Percentiles rank a stretch among this genome's conserved stretches.
Evolutionary conservation across 1,140 invertebrate genomes (phyloP).

Genomic region (Scaptodrosophila lebanonensis): DNA sequence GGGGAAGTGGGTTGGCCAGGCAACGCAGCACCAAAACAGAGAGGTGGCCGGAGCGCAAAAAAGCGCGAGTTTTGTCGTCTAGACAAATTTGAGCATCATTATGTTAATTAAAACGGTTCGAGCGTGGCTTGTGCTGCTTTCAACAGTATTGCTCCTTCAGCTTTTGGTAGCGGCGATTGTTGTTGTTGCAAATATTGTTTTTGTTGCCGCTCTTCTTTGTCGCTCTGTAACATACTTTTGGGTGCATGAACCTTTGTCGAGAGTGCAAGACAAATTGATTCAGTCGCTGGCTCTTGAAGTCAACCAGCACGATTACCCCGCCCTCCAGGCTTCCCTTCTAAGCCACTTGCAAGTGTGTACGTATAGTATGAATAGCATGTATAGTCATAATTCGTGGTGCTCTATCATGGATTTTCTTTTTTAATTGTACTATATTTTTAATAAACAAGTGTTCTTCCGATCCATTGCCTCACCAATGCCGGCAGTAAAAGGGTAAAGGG

Average conservation of each 20-base stretch:
- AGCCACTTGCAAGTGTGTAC: too few relatives aligned
- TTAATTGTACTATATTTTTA: too few relatives aligned
- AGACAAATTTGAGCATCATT: conserved; percentile 59
- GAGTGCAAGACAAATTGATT: too few relatives aligned
- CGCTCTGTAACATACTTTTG: conserved; percentile 38
- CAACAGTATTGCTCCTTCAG: conserved; percentile 18
- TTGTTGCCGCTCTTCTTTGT: too few relatives aligned
- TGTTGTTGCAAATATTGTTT: neutral
- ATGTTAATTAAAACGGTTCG: conserved; percentile 51
- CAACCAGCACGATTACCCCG: too few relatives aligned
- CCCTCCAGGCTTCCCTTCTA: too few relatives aligned
- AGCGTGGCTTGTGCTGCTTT: conserved; percentile 5
- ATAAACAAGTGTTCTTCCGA: too few relatives aligned
- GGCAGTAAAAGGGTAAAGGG: too few relatives aligned
- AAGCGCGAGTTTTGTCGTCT: conserved; percentile 37
- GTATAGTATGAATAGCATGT: too few relatives aligned
- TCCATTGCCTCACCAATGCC: too few relatives aligned
- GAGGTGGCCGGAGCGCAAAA: neutral
- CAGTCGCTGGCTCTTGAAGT: neutral
- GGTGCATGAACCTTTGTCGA: conserved; percentile 22
- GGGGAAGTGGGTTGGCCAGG: neutral
- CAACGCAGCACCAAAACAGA: neutral
- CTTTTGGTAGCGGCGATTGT: neutral
- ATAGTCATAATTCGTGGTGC: too few relatives aligned
- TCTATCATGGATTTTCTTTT: too few relatives aligned